Base-by-base conservation (phyloP, 2,888 invertebrate genomes). In the Cecidostiba fungosa region DNA sequence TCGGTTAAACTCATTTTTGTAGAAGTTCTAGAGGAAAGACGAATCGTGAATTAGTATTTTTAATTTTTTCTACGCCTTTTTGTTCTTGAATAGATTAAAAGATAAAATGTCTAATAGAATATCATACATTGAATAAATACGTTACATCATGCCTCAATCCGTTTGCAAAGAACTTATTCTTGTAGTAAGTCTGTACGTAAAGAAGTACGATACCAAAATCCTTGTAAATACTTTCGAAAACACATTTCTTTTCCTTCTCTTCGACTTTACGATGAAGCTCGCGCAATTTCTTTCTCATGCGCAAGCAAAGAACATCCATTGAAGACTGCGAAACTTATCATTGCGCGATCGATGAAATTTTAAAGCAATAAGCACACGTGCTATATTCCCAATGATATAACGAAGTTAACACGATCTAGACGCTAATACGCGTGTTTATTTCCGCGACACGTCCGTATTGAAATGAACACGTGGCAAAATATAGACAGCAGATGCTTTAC, bases 1-100 rank as follows among this genome's bases (percentile, higher is more conserved):
- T 36, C 98, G 95, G 91, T 98, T 98, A 89, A 98, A 98, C 94
- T 98, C 98, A 92, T 98, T 98, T 93, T 98, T 98, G 94, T 99
- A 99, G 93, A 99, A 99, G 92, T 98, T 98, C 97, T 97, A 94
- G n/a, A 47, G 23, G 39, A n/a, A 12, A 39, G 3, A 70, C 19
- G 4, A 77, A 32, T 1, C 4, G 19, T 39, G 62, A 47, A 47
- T 79, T 8, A 54, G 16, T 62, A 77, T 6, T 23, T 16, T 69
- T n/a, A n/a, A 54, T n/a, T 54, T n/a, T 19, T n/a, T 54, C 3
- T 5, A n/a, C 3, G 54, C 6, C n/a, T 6, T n/a, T 19, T 2
- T 6, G n/a, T 4, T 54, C n/a, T 54, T 6, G 6, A 59, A 6
- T n/a, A 59, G 23, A 59, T 5, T n/a, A 5, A 43, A 43, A 12